Base-by-base conservation (phyloP, 2,888 invertebrate species). In the Ophion ventricosus region DNA sequence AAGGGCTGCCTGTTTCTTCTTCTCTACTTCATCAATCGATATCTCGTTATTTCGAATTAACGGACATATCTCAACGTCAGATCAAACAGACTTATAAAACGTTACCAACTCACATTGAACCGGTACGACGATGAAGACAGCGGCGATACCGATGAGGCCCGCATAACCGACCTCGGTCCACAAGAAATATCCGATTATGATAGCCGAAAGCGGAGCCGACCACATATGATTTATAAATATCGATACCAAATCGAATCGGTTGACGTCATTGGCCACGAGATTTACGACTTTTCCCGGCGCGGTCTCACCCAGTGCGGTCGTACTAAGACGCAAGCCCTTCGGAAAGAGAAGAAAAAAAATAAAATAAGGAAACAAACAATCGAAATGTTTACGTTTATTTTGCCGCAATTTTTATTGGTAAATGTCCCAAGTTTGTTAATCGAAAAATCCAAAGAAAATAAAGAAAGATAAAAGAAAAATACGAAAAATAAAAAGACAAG, bases 151-250 rank as follows among this genome's bases (percentile, higher is more conserved):
- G 67, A 97, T 95, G 43, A 98, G 93, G 4, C 97, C 97, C 0
- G 97, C 96, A 85, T 95, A 95, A 23, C 97, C 96, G 75, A 97
- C 96, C 91, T 96, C 96, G 43, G 94, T 93, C 94, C 97, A 98
- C 79, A 98, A 95, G 85, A 98, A 96, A 90, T 96, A 96, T 84
- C 97, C 96, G 26, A 98, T 96, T 49, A 96, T 95, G 0, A 95
- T 87, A 1, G 96, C 89, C 43, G 95, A 94, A 0, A 97, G 90
- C 0, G 98, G 98, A 75, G 98, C 96, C 17, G 98, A 95, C 98
- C 98, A 98, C 93, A 99, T 96, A 94, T 97, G 98, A 93, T 98
- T 98, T 11, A 98, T 95, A 92, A 97, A 97, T 84, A 98, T 96
- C 87, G 97, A 96, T 14, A 97, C 97, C 93, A 98, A 95, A 94